Base-by-base conservation (phyloP, 37 sponge, comb jelly and placozoan genomes). In the Tethya wilhelma region DNA sequence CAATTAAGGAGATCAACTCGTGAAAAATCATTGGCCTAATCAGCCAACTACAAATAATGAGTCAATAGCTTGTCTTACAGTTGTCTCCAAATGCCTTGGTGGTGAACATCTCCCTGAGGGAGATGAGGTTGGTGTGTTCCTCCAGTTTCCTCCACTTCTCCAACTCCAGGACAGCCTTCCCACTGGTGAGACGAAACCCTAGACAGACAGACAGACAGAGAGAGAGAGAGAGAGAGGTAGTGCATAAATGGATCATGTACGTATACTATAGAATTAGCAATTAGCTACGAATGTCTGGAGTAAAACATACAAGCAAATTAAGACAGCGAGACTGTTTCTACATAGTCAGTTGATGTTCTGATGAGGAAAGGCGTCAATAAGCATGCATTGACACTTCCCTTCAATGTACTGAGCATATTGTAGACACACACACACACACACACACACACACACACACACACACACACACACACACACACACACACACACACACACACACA, bases 51-150 rank as follows among this genome's bases (percentile, higher is more conserved):
- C n/a, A n/a, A n/a, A n/a, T n/a, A n/a, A n/a, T n/a, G n/a, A n/a
- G n/a, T n/a, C n/a, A n/a, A n/a, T n/a, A n/a, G n/a, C n/a, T n/a
- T n/a, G n/a, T n/a, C 71, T 88, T 40, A 93, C 94, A 90, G 57
- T 86, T 84, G 59, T 95, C 96, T 38, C 93, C 90, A 65, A 95
- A 95, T 30, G 75, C 77, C 65, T 92, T 93, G 23, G 96, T 95
- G n/a, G 90, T 85, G 78, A 95, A 95, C 70, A 92, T 86, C 36
- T 95, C 96, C 44, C 78, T 67, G 28, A 95, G 87, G 45, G 79
- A 53, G 29, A 89, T 87, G 20, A 95, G 64, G 58, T 86, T 89
- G 20, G 74, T 44, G 57, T 92, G 93, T 12, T 71, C 56, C n/a
- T n/a, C n/a, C 38, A 95, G 38, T 43, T 82, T 82, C 55, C 72